A percentile compares a stretch with the other conserved stretches of the same genome.
These are phyloP conservation scores for Drosophila tsacasi DNA, from an alignment of 1,140 invertebrate genomes.

Conservation along the genomic window DNA sequence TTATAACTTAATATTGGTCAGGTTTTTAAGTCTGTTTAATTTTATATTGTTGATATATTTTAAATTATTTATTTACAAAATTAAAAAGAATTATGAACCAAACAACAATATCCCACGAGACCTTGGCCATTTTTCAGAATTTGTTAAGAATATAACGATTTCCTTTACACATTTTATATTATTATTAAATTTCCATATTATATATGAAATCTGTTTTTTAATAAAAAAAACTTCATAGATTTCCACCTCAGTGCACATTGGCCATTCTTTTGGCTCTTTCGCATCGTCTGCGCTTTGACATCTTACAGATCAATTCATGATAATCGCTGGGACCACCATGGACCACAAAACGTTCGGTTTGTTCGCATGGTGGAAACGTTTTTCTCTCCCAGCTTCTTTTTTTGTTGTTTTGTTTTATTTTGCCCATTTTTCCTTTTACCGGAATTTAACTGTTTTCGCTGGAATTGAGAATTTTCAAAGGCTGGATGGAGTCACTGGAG, in stretches of 20 bases:
- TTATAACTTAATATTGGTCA: no score
- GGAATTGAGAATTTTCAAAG: slow-evolving; percentile 79
- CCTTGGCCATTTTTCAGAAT: no score
- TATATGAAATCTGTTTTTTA: no score
- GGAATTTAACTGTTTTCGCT: slow-evolving; percentile 84
- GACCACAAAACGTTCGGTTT: slow-evolving; percentile 63
- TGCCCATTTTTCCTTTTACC: slow-evolving; percentile 67
- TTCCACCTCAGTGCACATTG: slow-evolving; percentile 43
- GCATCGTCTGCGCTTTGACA: slow-evolving; percentile 80
- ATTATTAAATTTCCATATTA: neutral
- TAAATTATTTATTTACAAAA: neutral
- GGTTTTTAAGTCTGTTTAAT: neutral
- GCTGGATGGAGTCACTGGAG: slow-evolving; percentile 42
- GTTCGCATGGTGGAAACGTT: slow-evolving; percentile 75
- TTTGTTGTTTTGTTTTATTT: slow-evolving; percentile 28
- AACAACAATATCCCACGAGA: neutral
- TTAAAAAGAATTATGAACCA: neutral
- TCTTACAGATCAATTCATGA: slow-evolving; percentile 85
- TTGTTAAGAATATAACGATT: no score
- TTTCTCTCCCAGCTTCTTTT: slow-evolving; percentile 55
- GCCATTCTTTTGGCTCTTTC: slow-evolving; percentile 61
- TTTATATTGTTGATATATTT: neutral
- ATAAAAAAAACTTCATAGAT: no score
- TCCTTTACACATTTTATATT: no score
- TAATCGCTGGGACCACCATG: slow-evolving; percentile 83